Evolutionary conservation across 2,797 vertebrate genomes (phyloP).

Genomic region (Helarctos malayanus): DNA sequence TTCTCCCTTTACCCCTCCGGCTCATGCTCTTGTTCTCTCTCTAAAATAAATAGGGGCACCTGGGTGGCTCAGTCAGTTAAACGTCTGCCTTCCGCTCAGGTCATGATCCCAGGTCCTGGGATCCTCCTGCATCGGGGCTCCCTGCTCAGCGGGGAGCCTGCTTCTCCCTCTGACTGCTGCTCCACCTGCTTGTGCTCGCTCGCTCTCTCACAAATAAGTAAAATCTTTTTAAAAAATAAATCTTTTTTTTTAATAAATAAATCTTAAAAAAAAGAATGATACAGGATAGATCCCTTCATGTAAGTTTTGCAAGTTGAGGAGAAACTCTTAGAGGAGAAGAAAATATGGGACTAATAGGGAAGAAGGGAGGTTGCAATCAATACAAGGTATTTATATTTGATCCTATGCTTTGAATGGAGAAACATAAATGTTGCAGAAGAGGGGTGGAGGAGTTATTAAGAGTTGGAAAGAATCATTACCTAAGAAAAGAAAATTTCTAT

Average conservation of each 20-base stretch:
- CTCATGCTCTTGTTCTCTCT: not conserved
- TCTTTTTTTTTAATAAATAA: not conserved
- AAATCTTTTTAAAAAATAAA: not conserved
- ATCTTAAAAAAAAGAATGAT: not conserved
- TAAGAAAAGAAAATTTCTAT: not conserved
- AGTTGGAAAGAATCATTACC: not conserved
- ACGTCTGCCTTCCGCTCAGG: too few relatives aligned
- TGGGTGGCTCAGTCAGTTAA: too few relatives aligned
- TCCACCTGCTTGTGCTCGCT: too few relatives aligned
- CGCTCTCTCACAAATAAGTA: not conserved
- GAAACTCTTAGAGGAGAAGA: not conserved
- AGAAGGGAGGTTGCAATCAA: not conserved
- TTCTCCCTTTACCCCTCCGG: not conserved
- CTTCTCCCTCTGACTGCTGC: too few relatives aligned
- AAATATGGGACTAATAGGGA: not conserved
- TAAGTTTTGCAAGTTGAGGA: not conserved
- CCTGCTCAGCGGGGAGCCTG: too few relatives aligned
- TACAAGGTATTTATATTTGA: not conserved
- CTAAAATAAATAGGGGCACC: too few relatives aligned
- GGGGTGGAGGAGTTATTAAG: not conserved
- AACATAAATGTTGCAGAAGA: not conserved
- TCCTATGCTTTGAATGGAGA: not conserved
- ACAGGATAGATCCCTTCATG: not conserved
- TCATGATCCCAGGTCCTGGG: too few relatives aligned
- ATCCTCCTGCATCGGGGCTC: too few relatives aligned